Base-by-base conservation (phyloP, 2,113 vertebrate genomes). In the Microtus oregoni region DNA sequence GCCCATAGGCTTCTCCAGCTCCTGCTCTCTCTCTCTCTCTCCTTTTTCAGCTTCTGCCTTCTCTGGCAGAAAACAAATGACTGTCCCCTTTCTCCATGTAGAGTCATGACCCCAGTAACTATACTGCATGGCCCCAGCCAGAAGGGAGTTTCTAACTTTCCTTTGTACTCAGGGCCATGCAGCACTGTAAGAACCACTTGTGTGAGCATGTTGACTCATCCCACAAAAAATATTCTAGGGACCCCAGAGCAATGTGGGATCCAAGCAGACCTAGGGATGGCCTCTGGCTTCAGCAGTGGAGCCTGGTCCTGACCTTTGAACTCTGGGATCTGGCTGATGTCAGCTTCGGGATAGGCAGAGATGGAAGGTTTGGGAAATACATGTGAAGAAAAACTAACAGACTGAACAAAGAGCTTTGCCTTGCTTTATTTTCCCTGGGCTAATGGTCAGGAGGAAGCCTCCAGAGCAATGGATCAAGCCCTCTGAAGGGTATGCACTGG, bases 31-130 rank as follows among this genome's bases (percentile, higher is more conserved):
- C 15, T 58, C 15, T 58, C 78, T 13, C 50, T 77, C 85, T 77
- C 55, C 88, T 89, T 91, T 47, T 61, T n/a, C 24, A 63, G 86
- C 86, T 94, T 79, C 83, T 22, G 41, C 85, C 93, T 96, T 94
- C 88, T 76, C 82, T 91, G 93, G 47, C 89, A 96, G 82, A 58
- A 96, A 94, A 96, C 86, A 86, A 88, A 94, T 86, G 92, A 68
- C 65, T 32, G 50, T 52, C 15, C 68, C 75, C 55, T 55, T n/a
- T 26, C 77, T n/a, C 79, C 30, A 26, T n/a, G 38, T 52, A 35
- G 63, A 92, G 58, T 78, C 55, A 7, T 72, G 89, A 75, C 26
- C 81, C 89, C 72, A 35, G 68, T 79, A 75, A 89, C 0, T 55
- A 77, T 3, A 19, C 44, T 93, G 77, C 92, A 82, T 92, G 63